Percentiles rank a stretch among this genome's conserved stretches.
These are phyloP conservation scores for Calephelis nemesis DNA, from an alignment of 1,140 invertebrate genomes.

Conservation along the genomic window DNA sequence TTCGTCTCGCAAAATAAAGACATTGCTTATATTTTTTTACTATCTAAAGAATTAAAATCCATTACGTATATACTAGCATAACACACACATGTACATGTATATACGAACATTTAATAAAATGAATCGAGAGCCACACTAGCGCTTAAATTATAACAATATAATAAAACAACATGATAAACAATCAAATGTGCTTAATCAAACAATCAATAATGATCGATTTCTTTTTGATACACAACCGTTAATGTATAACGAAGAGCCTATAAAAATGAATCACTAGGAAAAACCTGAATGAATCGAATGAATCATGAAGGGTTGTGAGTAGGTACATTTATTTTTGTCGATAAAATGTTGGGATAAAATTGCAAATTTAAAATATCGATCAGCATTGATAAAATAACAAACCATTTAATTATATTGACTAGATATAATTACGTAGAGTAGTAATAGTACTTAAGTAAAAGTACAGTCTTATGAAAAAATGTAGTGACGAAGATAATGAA, in stretches of 20 bases:
- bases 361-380: background rate
- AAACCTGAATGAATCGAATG: background rate
- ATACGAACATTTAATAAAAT: slow-evolving; percentile 5
- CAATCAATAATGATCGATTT: background rate
- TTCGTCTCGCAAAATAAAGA: too few species aligned
- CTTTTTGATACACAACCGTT: background rate
- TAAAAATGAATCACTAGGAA: background rate
- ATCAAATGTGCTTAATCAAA: background rate
- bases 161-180: slow-evolving; percentile 5
- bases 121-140: slow-evolving; percentile 6
- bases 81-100: background rate
- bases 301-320: background rate
- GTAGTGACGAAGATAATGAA: slow-evolving; percentile 8
- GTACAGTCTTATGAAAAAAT: slow-evolving; percentile 43
- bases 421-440: slow-evolving; percentile 41
- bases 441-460: slow-evolving; percentile 31
- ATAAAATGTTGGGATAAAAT: background rate
- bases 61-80: background rate
- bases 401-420: slow-evolving; percentile 46
- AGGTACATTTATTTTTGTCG: background rate
- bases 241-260: background rate
- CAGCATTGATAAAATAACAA: slow-evolving; percentile 18
- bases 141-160: slow-evolving; percentile 9
- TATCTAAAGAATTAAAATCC: background rate
- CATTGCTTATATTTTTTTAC: too few species aligned